A percentile compares a stretch with the other conserved stretches of the same genome.
phyloP scores from a whole-genome alignment of 2,888 invertebrate genomes.

The Andricus quercusramuli region DNA sequence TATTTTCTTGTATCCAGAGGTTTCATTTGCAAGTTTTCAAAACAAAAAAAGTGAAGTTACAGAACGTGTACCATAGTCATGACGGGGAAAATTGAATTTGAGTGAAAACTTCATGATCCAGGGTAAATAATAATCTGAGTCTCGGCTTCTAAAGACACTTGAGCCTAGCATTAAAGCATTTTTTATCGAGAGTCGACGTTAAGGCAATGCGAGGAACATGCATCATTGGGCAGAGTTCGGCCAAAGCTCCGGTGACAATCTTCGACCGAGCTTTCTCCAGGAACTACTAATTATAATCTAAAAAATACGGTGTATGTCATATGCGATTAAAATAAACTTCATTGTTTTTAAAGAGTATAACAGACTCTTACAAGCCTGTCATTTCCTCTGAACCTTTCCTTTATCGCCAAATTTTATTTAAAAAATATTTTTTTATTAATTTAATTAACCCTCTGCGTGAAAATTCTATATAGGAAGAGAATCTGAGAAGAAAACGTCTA shows the following conservation, averaged over 20 bases:
- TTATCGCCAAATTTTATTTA: conserved; percentile 48
- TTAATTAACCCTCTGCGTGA: conserved; percentile 14
- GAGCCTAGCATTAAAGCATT: conserved; percentile 57
- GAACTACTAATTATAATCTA: conserved; percentile 75
- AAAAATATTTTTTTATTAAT: too few species aligned
- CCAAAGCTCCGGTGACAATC: conserved; percentile 61
- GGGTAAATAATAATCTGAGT: conserved; percentile 75
- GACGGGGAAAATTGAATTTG: conserved; percentile 71
- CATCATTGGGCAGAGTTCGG: conserved; percentile 64
- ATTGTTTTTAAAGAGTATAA: conserved; percentile 76
- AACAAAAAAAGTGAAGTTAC: conserved; percentile 50
- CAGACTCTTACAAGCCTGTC: conserved; percentile 9
- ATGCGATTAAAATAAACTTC: conserved; percentile 79
- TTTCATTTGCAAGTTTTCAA: conserved; percentile 31
- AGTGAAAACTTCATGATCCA: conserved; percentile 75
- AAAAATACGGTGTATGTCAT: conserved; percentile 78
- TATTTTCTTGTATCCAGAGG: not conserved
- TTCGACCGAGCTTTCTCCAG: conserved; percentile 65
- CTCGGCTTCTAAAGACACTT: conserved; percentile 67
- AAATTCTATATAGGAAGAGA: not conserved
- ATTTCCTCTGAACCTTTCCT: conserved; percentile 45
- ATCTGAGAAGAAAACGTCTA: not conserved
- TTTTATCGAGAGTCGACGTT: conserved; percentile 75
- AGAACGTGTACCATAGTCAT: conserved; percentile 64
- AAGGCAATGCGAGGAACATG: conserved; percentile 75